Conservation (phyloP, 2,888 invertebrate genomes). For the Cantharis lateralis region DNA sequence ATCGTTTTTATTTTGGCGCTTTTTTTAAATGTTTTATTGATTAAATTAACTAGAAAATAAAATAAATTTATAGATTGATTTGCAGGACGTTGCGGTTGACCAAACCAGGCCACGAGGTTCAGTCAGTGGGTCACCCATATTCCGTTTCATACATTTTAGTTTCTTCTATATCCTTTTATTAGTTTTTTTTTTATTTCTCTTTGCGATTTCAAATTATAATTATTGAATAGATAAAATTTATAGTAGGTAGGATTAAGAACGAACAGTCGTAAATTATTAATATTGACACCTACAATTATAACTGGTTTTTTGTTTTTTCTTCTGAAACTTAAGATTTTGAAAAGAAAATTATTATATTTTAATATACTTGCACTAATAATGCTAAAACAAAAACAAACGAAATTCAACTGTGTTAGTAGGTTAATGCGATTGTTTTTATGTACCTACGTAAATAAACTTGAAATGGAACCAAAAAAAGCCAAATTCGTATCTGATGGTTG, state of each 20-base stretch:
- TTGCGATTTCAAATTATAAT: not conserved
- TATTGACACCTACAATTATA: not conserved
- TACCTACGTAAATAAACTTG: not conserved
- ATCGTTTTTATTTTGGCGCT: not conserved
- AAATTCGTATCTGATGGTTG: not conserved
- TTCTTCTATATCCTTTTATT: constrained; percentile 8
- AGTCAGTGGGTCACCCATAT: constrained; percentile 35
- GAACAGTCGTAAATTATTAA: not conserved
- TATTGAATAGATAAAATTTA: not conserved
- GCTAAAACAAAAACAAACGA: not conserved
- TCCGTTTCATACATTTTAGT: constrained; percentile 8
- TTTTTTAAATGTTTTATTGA: not conserved
- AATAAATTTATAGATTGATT: not conserved
- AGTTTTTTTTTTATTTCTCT: not conserved
- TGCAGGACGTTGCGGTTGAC: constrained; percentile 32
- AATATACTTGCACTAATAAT: not conserved
- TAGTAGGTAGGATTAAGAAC: not conserved
- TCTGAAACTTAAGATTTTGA: not conserved
- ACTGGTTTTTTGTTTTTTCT: not conserved
- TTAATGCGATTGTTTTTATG: not conserved
- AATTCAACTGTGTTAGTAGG: not conserved
- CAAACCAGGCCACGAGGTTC: constrained; percentile 37
- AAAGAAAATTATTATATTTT: not conserved
- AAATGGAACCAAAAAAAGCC: not conserved
- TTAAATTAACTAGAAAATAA: not conserved